phyloP scores from a whole-genome alignment of 92 coral and sea anemone species.

The Blastomussa wellsi region DNA sequence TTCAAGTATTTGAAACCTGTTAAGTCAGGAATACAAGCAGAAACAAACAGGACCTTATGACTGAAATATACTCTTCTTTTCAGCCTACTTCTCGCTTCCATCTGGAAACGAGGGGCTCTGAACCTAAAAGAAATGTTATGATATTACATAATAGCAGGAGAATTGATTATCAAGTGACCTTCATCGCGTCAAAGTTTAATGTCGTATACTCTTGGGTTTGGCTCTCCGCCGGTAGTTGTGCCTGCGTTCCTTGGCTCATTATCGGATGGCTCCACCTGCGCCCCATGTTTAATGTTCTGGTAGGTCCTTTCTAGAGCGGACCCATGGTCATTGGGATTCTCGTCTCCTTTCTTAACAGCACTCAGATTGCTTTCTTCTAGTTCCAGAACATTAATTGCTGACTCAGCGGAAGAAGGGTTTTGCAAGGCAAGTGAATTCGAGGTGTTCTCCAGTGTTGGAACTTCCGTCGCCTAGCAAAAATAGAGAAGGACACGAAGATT shows the following conservation, averaged over 20 bases:
- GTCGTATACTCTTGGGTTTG: not conserved
- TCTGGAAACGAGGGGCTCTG: not conserved
- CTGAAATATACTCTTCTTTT: not conserved
- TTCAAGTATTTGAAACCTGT: too few species aligned
- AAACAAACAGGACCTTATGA: not conserved
- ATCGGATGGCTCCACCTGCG: constrained; percentile 26
- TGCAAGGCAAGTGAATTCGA: constrained; percentile 12
- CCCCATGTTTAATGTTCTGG: constrained; percentile 18
- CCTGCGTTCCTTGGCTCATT: not conserved
- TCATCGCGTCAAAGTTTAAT: not conserved
- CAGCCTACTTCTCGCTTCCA: not conserved
- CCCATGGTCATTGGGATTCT: constrained; percentile 8
- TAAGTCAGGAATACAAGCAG: not conserved
- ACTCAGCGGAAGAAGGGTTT: constrained; percentile 33
- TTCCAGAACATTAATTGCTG: constrained; percentile 34
- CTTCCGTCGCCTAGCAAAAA: constrained; percentile 24
- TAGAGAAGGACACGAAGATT: not conserved
- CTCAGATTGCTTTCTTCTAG: constrained; percentile 12
- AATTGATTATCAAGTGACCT: not conserved
- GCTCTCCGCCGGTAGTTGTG: not conserved
- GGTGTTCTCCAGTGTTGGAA: not conserved
- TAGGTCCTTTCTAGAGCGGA: constrained; percentile 18
- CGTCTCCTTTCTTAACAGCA: not conserved
- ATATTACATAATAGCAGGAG: not conserved
- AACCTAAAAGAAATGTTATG: not conserved